These are phyloP conservation scores for Auanema sp. DNA, from an alignment of 2,888 invertebrate genomes.

Conservation along the genomic window DNA sequence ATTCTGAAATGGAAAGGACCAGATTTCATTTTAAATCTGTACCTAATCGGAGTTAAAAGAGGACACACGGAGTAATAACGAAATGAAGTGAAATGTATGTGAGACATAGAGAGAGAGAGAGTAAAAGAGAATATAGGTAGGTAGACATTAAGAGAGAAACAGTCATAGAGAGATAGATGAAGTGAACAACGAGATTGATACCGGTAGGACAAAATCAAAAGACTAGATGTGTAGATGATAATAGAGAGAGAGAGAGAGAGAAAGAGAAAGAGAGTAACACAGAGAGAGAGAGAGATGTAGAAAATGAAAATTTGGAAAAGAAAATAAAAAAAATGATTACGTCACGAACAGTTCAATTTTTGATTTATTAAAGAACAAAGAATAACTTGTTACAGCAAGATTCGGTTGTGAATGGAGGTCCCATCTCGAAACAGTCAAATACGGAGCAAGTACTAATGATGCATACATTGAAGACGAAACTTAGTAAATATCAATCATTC, in stretches of 20 bases:
- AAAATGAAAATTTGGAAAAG: too few relatives aligned
- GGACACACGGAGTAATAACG: not conserved
- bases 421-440: constrained; percentile 60
- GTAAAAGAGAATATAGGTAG: not conserved
- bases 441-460: constrained; percentile 62
- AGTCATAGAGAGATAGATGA: not conserved
- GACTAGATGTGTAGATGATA: too few relatives aligned
- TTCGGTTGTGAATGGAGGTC: constrained; percentile 42
- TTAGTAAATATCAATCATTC: constrained; percentile 60
- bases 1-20: too few relatives aligned
- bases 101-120: not conserved
- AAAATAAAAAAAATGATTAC: too few relatives aligned
- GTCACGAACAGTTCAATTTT: not conserved
- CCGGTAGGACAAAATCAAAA: too few relatives aligned
- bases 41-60: not conserved
- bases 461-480: constrained; percentile 63
- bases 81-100: not conserved
- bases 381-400: constrained; percentile 44
- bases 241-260: constrained; percentile 1
- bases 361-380: not conserved
- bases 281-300: too few relatives aligned
- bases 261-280: not conserved
- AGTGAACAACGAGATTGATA: not conserved
- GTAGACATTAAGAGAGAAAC: not conserved
- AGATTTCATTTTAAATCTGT: too few relatives aligned